Conservation (phyloP, 2,113 vertebrate species). For the Xiphorhynchus elegans region DNA sequence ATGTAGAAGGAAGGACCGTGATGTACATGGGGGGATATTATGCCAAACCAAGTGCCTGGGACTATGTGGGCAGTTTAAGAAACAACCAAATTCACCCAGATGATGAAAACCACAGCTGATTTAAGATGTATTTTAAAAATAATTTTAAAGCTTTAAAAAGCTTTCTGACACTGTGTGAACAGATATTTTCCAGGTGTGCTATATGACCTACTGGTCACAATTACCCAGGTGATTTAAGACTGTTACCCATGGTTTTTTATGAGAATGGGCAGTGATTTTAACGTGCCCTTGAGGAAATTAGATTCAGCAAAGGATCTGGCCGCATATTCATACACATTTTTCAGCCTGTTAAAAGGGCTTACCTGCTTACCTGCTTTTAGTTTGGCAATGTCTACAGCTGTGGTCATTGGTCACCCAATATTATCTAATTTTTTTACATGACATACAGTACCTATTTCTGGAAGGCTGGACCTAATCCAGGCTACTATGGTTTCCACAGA, state of each 20-base stretch:
- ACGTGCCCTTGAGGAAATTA: slow-evolving; percentile 14
- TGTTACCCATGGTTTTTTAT: neutral
- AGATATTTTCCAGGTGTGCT: neutral
- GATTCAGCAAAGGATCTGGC: neutral
- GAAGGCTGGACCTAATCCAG: slow-evolving; percentile 34
- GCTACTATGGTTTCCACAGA: slow-evolving; percentile 60
- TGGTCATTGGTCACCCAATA: neutral
- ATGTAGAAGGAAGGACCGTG: neutral
- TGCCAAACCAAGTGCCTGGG: neutral
- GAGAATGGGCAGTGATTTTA: neutral
- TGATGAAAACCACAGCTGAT: neutral
- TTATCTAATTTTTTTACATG: slow-evolving; percentile 23
- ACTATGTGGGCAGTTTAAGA: neutral
- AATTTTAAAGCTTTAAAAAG: neutral
- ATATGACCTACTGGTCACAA: neutral
- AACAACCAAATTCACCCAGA: neutral
- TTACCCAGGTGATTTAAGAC: neutral
- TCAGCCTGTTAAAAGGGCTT: neutral
- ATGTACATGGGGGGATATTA: neutral
- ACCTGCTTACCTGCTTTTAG: neutral
- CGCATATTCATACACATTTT: neutral
- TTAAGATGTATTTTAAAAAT: neutral
- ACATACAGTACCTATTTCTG: neutral
- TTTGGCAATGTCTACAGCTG: neutral
- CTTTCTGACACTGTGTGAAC: neutral